These are phyloP conservation scores for Oncorhynchus masou DNA, from an alignment of 2,113 vertebrate genomes.

Conservation along the genomic window DNA sequence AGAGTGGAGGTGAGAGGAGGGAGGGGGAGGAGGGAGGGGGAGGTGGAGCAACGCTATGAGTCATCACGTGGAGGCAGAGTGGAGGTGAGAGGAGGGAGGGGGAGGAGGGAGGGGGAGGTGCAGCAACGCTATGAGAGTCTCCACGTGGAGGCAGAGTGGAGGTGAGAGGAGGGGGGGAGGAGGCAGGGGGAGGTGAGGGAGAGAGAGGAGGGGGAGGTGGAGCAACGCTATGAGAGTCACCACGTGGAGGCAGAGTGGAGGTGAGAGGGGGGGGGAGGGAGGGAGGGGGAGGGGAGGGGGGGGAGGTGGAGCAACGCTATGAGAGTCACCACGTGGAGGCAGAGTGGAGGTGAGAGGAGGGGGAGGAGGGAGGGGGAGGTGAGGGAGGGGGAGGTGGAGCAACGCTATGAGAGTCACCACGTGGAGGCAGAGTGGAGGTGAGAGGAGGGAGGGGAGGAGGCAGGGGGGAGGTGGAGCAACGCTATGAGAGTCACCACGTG, in stretches of 20 bases:
- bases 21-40: too few species aligned
- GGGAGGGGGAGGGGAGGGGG: too few species aligned
- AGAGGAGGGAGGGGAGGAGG: too few species aligned
- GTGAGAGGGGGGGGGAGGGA: conserved; percentile 65
- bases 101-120: conserved; percentile 82
- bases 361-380: too few species aligned
- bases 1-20: conserved; percentile 85
- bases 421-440: conserved; percentile 95
- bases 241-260: conserved; percentile 95
- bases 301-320: conserved; percentile 88
- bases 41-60: conserved; percentile 91
- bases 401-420: conserved; percentile 89
- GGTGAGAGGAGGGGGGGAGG: conserved; percentile 73
- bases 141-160: conserved; percentile 93
- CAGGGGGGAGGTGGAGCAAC: conserved; percentile 84
- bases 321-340: conserved; percentile 89
- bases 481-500: conserved; percentile 88
- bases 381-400: conserved; percentile 85
- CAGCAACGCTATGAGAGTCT: conserved; percentile 90
- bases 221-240: conserved; percentile 88
- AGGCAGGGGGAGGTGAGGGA: conserved; percentile 89
- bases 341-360: conserved; percentile 85
- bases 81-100: conserved; percentile 80
- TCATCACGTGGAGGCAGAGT: conserved; percentile 89
- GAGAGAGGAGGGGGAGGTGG: conserved; percentile 78